phyloP scores from a whole-genome alignment of 2,113 vertebrate species.

The Colinus virginianus region DNA sequence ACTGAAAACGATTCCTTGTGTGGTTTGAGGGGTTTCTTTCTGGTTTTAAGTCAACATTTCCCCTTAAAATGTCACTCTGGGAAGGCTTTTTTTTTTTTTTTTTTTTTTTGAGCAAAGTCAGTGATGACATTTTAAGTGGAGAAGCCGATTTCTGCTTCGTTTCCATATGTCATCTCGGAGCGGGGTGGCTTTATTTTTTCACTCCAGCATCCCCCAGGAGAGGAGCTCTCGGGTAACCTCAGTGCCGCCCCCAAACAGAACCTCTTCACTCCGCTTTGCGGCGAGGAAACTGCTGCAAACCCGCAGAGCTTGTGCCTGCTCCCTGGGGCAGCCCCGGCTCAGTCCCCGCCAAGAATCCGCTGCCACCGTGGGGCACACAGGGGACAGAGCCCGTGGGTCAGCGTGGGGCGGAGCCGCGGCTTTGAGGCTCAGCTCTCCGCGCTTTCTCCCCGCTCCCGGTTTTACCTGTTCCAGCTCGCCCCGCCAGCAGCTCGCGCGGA shows the following conservation, averaged over 20 bases:
- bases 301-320: background rate
- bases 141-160: slow-evolving; percentile 56
- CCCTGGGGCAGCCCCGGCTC: background rate
- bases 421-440: background rate
- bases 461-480: background rate
- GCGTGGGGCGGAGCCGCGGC: background rate
- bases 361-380: background rate
- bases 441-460: background rate
- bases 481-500: background rate
- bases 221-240: background rate
- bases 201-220: background rate
- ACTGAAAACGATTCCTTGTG: background rate
- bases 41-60: slow-evolving; percentile 55
- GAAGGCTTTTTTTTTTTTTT: background rate
- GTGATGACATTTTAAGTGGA: slow-evolving; percentile 64
- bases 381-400: rapidly evolving
- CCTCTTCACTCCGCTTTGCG: background rate
- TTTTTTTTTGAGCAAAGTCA: slow-evolving; percentile 8
- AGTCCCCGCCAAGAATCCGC: background rate
- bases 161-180: slow-evolving; percentile 54
- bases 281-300: background rate
- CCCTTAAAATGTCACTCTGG: slow-evolving; percentile 53
- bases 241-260: background rate
- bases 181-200: background rate
- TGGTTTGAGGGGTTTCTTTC: slow-evolving; percentile 29